These are phyloP conservation scores for Torymus tubicola DNA, from an alignment of 2,888 invertebrate genomes.

Conservation along the genomic window DNA sequence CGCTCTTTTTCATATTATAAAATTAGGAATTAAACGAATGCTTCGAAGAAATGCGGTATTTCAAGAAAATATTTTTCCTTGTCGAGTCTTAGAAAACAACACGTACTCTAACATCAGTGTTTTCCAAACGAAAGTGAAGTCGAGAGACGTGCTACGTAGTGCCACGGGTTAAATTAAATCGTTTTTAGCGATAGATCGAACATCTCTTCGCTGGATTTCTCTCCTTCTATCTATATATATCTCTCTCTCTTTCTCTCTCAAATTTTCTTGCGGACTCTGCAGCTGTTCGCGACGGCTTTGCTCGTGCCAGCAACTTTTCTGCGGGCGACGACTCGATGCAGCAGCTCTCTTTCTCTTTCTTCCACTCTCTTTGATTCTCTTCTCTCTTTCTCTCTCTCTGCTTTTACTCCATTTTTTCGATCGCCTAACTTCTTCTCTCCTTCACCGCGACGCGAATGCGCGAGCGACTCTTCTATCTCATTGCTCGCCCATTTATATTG, in stretches of 20 bases:
- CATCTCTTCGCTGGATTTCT: conserved; percentile 54
- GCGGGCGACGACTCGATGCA: conserved; percentile 46
- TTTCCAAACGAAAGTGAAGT: conserved; percentile 17
- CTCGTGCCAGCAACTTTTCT: conserved; percentile 70
- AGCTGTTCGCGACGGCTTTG: conserved; percentile 62
- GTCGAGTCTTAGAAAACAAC: conserved; percentile 17
- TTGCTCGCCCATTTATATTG: conserved; percentile 8
- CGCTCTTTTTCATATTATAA: too few relatives aligned
- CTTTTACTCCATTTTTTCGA: too few relatives aligned
- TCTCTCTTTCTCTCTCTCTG: too few relatives aligned
- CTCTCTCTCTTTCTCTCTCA: conserved; percentile 4
- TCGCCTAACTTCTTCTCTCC: conserved; percentile 36
- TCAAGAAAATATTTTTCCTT: background rate
- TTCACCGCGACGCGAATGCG: conserved; percentile 65
- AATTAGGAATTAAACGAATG: too few relatives aligned
- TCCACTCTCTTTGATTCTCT: too few relatives aligned
- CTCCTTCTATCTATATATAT: conserved; percentile 1
- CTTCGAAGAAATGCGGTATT: too few relatives aligned
- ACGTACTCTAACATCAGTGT: conserved; percentile 26
- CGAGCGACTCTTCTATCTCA: conserved; percentile 12
- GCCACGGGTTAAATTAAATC: conserved; percentile 47
- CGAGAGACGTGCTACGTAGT: conserved; percentile 16
- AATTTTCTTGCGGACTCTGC: conserved; percentile 63
- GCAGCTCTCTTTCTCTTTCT: too few relatives aligned
- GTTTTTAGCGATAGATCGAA: conserved; percentile 47